These are phyloP conservation scores for Drosophila hydei DNA, from an alignment of 1,140 invertebrate species.

Conservation along the genomic window DNA sequence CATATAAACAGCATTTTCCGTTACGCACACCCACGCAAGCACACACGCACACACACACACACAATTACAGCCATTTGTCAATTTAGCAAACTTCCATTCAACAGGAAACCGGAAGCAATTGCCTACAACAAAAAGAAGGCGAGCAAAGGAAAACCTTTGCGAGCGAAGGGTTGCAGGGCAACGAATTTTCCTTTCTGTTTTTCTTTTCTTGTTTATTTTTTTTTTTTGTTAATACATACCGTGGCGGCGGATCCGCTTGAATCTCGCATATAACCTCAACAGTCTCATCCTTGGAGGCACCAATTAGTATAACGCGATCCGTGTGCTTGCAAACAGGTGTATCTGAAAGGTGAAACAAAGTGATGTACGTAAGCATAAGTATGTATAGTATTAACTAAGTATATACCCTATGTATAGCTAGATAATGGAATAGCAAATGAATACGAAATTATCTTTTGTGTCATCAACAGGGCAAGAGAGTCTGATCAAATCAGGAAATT, in stretches of 20 bases:
- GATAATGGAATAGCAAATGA: no score
- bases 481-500: no score
- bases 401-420: no score
- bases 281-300: slow-evolving; percentile 92
- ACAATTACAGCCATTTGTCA: slow-evolving; percentile 78
- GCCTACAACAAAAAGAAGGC: slow-evolving; percentile 44
- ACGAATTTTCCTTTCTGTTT: not conserved
- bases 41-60: slow-evolving; percentile 14
- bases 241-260: slow-evolving; percentile 93
- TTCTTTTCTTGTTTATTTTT: slow-evolving; percentile 2
- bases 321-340: slow-evolving; percentile 90
- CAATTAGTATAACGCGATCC: slow-evolving; percentile 91
- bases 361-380: no score
- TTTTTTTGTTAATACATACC: slow-evolving; percentile 68
- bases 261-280: slow-evolving; percentile 93
- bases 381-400: no score
- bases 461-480: no score
- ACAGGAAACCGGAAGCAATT: slow-evolving; percentile 80
- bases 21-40: slow-evolving; percentile 34
- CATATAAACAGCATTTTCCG: slow-evolving; percentile 73
- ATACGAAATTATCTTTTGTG: no score
- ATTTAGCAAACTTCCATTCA: slow-evolving; percentile 76
- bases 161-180: not conserved
- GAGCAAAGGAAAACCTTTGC: slow-evolving; percentile 1
- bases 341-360: slow-evolving; percentile 85